Evolutionary conservation across 2,797 vertebrate species (phyloP).

Genomic region (Muscicapa comitata): DNA sequence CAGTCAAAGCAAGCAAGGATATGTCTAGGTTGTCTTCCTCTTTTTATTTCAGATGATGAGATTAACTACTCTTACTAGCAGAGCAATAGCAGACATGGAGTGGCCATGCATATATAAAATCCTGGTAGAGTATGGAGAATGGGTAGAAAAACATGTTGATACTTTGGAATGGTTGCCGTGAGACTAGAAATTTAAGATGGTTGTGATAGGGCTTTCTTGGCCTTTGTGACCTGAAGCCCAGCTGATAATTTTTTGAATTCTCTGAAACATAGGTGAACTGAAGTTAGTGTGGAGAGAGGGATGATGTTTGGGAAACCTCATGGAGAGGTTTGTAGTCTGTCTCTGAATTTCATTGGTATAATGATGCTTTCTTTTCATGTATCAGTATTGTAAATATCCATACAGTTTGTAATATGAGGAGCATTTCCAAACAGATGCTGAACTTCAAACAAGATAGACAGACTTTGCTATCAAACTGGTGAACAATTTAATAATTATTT

Average conservation of each 20-base stretch:
- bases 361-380: background rate
- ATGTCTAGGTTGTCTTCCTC: background rate
- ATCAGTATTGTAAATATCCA: background rate
- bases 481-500: background rate
- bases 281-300: background rate
- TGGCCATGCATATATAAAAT: background rate
- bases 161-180: background rate
- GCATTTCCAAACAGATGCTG: background rate
- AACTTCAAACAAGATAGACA: background rate
- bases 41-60: background rate
- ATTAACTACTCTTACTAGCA: background rate
- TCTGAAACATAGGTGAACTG: background rate
- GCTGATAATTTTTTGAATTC: background rate
- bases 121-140: background rate
- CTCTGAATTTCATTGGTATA: background rate
- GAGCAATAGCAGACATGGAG: background rate
- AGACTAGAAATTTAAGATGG: background rate
- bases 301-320: background rate
- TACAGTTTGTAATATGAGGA: background rate
- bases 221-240: background rate
- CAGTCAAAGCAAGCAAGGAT: background rate
- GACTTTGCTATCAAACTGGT: background rate
- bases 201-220: background rate
- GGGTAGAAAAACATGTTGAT: background rate
- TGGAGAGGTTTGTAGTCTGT: background rate